Evolutionary conservation across 1,140 invertebrate species (phyloP).

Genomic region (Drusus annulatus): DNA sequence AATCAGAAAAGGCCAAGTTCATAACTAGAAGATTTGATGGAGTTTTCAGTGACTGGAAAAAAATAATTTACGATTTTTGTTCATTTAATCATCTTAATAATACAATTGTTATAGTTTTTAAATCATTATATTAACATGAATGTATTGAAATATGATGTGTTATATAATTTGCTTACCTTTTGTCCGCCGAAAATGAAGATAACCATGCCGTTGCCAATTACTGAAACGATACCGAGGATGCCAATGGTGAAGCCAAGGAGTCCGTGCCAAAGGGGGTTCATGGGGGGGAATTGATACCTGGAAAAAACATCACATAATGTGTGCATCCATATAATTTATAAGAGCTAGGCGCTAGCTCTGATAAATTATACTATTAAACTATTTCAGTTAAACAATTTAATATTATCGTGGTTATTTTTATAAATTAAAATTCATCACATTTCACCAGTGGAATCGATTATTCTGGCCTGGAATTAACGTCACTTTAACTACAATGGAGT

Average conservation of each 20-base stretch:
- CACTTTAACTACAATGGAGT: too few relatives aligned
- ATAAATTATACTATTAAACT: too few relatives aligned
- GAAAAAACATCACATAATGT: neutral
- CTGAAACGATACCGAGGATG: constrained; percentile 76
- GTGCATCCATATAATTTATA: too few relatives aligned
- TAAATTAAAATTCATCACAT: too few relatives aligned
- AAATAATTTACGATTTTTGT: neutral
- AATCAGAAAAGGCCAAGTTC: constrained; percentile 90
- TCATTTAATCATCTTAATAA: too few relatives aligned
- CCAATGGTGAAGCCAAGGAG: constrained; percentile 76
- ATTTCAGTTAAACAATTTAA: too few relatives aligned
- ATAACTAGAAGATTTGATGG: constrained; percentile 89
- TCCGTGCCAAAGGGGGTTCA: constrained; percentile 78
- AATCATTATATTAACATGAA: too few relatives aligned
- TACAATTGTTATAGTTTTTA: neutral
- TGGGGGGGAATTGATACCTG: constrained; percentile 77
- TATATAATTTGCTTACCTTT: constrained; percentile 61
- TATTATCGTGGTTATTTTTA: too few relatives aligned
- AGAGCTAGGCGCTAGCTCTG: too few relatives aligned
- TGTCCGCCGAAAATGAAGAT: constrained; percentile 84
- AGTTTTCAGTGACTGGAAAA: constrained; percentile 77
- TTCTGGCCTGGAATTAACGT: too few relatives aligned
- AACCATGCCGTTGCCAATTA: constrained; percentile 88
- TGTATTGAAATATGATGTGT: neutral
- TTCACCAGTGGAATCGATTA: too few relatives aligned